These are phyloP conservation scores for Drepana arcuata DNA, from an alignment of 1,140 invertebrate genomes.

Conservation along the genomic window DNA sequence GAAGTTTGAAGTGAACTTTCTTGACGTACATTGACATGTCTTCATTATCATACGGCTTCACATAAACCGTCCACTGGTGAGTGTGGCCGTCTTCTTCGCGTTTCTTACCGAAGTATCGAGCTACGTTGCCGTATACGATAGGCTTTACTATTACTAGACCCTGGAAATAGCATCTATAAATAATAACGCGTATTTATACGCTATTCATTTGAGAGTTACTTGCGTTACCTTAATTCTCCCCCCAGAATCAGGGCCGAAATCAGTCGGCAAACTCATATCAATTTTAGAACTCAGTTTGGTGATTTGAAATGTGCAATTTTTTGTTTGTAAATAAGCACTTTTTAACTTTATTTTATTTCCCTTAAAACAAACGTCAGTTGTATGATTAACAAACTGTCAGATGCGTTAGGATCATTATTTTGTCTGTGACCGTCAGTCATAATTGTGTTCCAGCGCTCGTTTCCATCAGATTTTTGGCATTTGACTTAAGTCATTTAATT, in stretches of 20 bases:
- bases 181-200: conserved; percentile 7
- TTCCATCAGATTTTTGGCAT: too few relatives aligned
- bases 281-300: conserved; percentile 21
- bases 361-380: too few relatives aligned
- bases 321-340: too few relatives aligned
- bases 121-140: conserved; percentile 97
- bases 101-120: conserved; percentile 96
- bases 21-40: conserved; percentile 97
- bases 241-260: conserved; percentile 87
- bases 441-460: too few relatives aligned
- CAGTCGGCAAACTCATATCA: conserved; percentile 78
- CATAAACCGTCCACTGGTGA: conserved; percentile 98
- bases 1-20: conserved; percentile 97
- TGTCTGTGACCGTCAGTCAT: too few relatives aligned
- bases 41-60: conserved; percentile 94
- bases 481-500: too few relatives aligned
- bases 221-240: conserved; percentile 80
- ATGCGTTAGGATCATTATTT: too few relatives aligned
- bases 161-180: too few relatives aligned
- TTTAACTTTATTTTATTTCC: too few relatives aligned
- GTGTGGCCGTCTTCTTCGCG: conserved; percentile 99
- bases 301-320: too few relatives aligned
- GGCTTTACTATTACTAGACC: conserved; percentile 95
- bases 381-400: too few relatives aligned
- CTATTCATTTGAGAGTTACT: neutral